A percentile compares a stretch with the other conserved stretches of the same genome.
Evolutionary conservation across 2,113 vertebrate species (phyloP).

Genomic region (Ardeotis arabs): DNA sequence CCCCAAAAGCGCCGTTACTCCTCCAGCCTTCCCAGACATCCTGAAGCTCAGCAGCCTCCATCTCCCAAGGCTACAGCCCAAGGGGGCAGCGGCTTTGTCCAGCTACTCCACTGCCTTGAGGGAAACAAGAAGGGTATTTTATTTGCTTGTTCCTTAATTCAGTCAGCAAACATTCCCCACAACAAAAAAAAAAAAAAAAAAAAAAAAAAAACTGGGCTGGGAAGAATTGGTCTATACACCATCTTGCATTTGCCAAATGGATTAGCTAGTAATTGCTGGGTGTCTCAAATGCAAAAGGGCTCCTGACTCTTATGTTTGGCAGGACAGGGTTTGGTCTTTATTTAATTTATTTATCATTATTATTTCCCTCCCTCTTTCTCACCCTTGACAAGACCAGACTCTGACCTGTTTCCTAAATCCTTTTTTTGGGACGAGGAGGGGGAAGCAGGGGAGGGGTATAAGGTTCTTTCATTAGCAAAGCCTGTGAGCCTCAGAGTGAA

Average conservation of each 20-base stretch:
- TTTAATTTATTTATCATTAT: conserved; percentile 41
- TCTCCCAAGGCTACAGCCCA: neutral
- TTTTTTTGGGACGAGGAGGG: neutral
- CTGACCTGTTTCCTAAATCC: conserved; percentile 37
- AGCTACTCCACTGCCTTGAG: neutral
- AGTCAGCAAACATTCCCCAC: conserved; percentile 52
- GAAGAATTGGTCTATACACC: conserved; percentile 11
- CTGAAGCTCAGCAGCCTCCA: neutral
- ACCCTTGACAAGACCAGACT: neutral
- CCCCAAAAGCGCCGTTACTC: accelerated
- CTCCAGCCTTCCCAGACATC: neutral
- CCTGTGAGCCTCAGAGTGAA: neutral
- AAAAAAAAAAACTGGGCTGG: neutral
- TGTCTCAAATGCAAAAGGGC: conserved; percentile 1
- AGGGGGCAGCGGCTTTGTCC: neutral
- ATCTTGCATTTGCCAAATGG: conserved; percentile 64
- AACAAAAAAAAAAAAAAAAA: neutral
- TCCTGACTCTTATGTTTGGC: neutral
- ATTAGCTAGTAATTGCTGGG: conserved; percentile 58
- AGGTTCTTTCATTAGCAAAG: conserved; percentile 40
- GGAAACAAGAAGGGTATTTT: conserved; percentile 50
- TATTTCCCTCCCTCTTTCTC: conserved; percentile 25
- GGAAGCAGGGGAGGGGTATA: neutral
- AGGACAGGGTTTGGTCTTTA: neutral
- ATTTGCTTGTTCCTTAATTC: conserved; percentile 34